phyloP scores from a whole-genome alignment of 2,113 vertebrate species.

The Synodontis membranacea region DNA sequence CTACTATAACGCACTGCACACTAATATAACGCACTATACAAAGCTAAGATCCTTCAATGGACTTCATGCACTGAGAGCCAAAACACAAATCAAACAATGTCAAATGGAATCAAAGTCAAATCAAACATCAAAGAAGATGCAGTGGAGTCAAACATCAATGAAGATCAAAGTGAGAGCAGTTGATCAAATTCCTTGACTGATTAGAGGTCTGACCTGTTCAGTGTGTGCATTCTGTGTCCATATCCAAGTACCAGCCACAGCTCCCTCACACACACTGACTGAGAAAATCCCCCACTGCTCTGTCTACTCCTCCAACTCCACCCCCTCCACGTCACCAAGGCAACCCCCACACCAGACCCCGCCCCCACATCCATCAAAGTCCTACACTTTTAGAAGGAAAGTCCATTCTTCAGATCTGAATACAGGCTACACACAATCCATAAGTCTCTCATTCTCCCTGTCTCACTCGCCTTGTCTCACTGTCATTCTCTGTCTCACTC shows the following conservation, averaged over 20 bases:
- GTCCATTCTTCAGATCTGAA: constrained; percentile 20
- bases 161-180: background rate
- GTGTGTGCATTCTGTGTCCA: constrained; percentile 12
- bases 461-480: background rate
- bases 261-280: constrained; percentile 26
- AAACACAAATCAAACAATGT: constrained; percentile 1
- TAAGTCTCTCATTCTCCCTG: background rate
- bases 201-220: constrained; percentile 19
- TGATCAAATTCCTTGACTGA: background rate
- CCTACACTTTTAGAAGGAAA: constrained; percentile 19
- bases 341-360: constrained; percentile 23
- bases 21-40: background rate
- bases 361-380: constrained; percentile 4
- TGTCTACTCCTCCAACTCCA: constrained; percentile 13
- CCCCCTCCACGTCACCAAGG: constrained; percentile 35
- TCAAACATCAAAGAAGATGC: background rate
- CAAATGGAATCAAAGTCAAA: background rate
- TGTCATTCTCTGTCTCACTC: background rate
- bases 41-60: background rate
- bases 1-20: background rate
- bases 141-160: background rate
- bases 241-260: constrained; percentile 9
- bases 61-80: background rate
- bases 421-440: background rate
- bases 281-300: constrained; percentile 28